Percentiles rank a stretch among this genome's conserved stretches.
These are phyloP conservation scores for Trinectes maculatus DNA, from an alignment of 2,113 vertebrate species.

Conservation along the genomic window DNA sequence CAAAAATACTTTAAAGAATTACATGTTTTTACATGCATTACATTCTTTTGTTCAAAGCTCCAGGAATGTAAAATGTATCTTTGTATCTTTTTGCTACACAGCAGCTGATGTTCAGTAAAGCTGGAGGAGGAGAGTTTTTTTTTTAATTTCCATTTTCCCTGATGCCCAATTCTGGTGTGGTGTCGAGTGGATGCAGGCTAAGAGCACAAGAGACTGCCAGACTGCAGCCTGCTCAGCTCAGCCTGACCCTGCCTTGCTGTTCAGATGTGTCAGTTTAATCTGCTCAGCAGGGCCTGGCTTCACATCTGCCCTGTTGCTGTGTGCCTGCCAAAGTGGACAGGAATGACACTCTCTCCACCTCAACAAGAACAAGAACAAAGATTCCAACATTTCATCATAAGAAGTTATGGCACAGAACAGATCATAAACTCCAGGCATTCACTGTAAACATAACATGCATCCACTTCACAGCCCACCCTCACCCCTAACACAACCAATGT, in stretches of 20 bases:
- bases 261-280: conserved; percentile 69
- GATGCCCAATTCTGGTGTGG: conserved; percentile 53
- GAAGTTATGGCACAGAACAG: no score
- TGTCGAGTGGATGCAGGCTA: conserved; percentile 43
- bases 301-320: conserved; percentile 69
- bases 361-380: no score
- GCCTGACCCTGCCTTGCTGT: conserved; percentile 34
- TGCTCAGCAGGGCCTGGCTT: conserved; percentile 60
- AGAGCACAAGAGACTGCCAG: conserved; percentile 56
- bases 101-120: conserved; percentile 51
- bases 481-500: neutral
- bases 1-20: no score
- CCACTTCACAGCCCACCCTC: conserved; percentile 2
- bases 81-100: conserved; percentile 31
- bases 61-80: conserved; percentile 13
- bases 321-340: conserved; percentile 49
- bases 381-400: neutral
- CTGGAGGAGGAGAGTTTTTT: conserved; percentile 30
- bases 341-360: conserved; percentile 38
- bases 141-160: conserved; percentile 48
- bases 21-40: no score
- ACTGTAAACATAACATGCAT: neutral
- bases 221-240: conserved; percentile 59
- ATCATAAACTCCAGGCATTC: neutral
- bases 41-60: conserved; percentile 8